Conservation (phyloP, 2,797 vertebrate species). For the Acestrorhynchus altus region DNA sequence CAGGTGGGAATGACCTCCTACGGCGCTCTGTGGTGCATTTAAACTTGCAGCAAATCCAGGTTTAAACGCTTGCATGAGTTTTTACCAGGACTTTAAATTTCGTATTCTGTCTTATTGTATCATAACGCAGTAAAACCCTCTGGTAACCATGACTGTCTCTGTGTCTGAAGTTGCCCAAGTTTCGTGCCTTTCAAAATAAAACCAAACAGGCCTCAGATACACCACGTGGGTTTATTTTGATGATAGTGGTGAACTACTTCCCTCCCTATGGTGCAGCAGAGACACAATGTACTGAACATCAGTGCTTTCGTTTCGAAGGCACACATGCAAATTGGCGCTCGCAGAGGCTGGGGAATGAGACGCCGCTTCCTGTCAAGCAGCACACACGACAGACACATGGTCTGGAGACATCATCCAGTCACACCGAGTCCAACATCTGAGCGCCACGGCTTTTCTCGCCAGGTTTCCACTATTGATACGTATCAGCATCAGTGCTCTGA, state of each 20-base stretch:
- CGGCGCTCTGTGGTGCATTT: no score
- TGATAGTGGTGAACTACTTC: constrained; percentile 45
- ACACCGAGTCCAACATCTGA: neutral
- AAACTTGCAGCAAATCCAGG: no score
- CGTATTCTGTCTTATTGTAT: neutral
- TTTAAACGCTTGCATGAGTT: no score
- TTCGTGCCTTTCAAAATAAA: neutral
- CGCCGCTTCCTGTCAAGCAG: constrained; percentile 13
- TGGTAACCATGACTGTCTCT: neutral
- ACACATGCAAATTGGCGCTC: constrained; percentile 21
- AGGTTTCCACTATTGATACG: neutral
- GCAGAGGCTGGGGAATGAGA: constrained; percentile 31
- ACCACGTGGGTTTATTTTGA: constrained; percentile 46
- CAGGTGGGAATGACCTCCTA: no score
- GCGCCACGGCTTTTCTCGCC: neutral
- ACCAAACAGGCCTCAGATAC: neutral
- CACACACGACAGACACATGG: neutral
- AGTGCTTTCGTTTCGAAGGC: constrained; percentile 41
- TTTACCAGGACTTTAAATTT: neutral
- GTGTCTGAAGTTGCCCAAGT: neutral
- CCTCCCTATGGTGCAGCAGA: constrained; percentile 30
- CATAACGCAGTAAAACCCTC: neutral
- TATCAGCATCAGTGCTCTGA: neutral
- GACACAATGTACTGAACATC: constrained; percentile 57
- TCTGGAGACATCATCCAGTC: neutral